Evolutionary conservation across 2,797 vertebrate genomes (phyloP).

Genomic region (Acanthopagrus latus): DNA sequence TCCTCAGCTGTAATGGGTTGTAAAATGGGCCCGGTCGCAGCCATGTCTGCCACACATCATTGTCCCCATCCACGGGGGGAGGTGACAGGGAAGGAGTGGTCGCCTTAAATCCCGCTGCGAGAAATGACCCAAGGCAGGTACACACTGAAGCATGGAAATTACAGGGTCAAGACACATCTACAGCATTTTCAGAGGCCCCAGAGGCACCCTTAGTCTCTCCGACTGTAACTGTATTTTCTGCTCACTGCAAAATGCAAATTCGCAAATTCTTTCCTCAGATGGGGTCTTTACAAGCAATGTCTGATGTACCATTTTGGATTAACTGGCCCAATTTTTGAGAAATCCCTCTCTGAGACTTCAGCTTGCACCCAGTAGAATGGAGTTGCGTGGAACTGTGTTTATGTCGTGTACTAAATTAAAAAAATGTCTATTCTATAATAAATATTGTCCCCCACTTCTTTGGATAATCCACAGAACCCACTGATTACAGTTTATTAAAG

Average conservation of each 20-base stretch:
- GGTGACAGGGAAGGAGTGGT: slow-evolving; percentile 55
- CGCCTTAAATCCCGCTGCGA: slow-evolving; percentile 59
- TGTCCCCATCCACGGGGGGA: slow-evolving; percentile 53
- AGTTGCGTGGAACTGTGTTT: not conserved
- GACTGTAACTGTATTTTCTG: not conserved
- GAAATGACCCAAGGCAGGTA: slow-evolving; percentile 78
- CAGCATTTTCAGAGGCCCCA: slow-evolving; percentile 46
- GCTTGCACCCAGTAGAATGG: not conserved
- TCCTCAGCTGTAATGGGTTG: slow-evolving; percentile 59
- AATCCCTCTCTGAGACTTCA: not conserved
- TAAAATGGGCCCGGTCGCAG: slow-evolving; percentile 55
- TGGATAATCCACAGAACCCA: not conserved
- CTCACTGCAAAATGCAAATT: not conserved
- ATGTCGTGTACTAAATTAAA: not conserved
- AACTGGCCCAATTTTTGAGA: not conserved
- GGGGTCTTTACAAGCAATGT: not conserved
- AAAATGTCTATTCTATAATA: not conserved
- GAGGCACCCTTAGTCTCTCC: slow-evolving; percentile 22
- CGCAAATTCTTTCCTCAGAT: not conserved
- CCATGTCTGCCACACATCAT: slow-evolving; percentile 40
- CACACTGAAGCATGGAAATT: slow-evolving; percentile 69
- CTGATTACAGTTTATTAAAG: too few relatives aligned
- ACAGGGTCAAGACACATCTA: slow-evolving; percentile 52
- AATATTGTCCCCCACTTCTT: not conserved
- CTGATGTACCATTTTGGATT: too few relatives aligned